These are phyloP conservation scores for Calliopsis andreniformis DNA, from an alignment of 1,140 invertebrate genomes.

Conservation along the genomic window DNA sequence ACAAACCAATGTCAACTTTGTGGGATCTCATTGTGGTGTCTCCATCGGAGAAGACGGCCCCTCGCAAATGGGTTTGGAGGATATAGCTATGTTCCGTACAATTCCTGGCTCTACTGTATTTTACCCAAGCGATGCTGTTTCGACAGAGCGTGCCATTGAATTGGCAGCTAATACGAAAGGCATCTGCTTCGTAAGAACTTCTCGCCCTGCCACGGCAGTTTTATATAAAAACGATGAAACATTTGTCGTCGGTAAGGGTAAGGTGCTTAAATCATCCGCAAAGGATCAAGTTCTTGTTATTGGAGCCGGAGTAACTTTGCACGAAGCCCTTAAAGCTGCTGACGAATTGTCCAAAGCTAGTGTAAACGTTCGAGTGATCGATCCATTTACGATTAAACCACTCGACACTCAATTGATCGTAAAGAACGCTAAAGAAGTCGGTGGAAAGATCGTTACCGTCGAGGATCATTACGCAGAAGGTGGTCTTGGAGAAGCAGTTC, in stretches of 20 bases:
- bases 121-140: slow-evolving; percentile 98
- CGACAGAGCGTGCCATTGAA: slow-evolving; percentile 95
- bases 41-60: slow-evolving; percentile 99
- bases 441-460: slow-evolving; percentile 93
- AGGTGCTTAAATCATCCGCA: slow-evolving; percentile 88
- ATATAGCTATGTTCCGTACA: slow-evolving; percentile 96
- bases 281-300: slow-evolving; percentile 93
- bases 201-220: slow-evolving; percentile 93
- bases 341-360: slow-evolving; percentile 87
- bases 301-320: slow-evolving; percentile 95
- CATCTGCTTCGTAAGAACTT: slow-evolving; percentile 97
- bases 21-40: slow-evolving; percentile 96
- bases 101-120: slow-evolving; percentile 97
- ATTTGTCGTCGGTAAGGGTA: slow-evolving; percentile 91
- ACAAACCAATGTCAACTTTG: slow-evolving; percentile 98
- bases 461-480: slow-evolving; percentile 99
- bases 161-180: slow-evolving; percentile 97
- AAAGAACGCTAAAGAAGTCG: slow-evolving; percentile 89
- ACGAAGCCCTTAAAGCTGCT: slow-evolving; percentile 94
- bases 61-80: slow-evolving; percentile 99
- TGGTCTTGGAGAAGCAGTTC: slow-evolving; percentile 97
- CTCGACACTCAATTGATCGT: slow-evolving; percentile 91
- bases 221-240: slow-evolving; percentile 93
- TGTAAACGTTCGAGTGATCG: slow-evolving; percentile 90
- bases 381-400: slow-evolving; percentile 98